phyloP scores from a whole-genome alignment of 2,888 invertebrate species.

The Sminthurides aquaticus region DNA sequence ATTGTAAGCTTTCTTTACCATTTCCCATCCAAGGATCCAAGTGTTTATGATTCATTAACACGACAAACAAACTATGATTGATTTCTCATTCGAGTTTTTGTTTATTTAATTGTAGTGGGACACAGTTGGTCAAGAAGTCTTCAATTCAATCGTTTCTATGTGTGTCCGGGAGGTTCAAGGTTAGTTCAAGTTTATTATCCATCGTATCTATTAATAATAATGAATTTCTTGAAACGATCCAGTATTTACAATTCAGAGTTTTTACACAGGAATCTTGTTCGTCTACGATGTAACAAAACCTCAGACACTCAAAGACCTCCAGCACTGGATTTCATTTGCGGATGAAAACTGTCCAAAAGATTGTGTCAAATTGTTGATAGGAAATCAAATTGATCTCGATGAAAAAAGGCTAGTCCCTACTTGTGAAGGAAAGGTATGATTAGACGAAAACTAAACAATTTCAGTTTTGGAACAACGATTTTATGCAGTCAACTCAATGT shows the following conservation, averaged over 20 bases:
- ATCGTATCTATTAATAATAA: not conserved
- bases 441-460: not conserved
- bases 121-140: conserved; percentile 38
- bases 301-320: conserved; percentile 32
- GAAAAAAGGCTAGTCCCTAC: conserved; percentile 28
- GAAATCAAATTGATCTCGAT: conserved; percentile 38
- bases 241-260: not conserved
- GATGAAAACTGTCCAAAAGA: conserved; percentile 36
- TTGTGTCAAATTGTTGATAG: conserved; percentile 34
- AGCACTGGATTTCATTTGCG: conserved; percentile 40
- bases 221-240: not conserved
- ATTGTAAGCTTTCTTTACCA: conserved; percentile 35
- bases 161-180: conserved; percentile 41
- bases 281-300: conserved; percentile 38
- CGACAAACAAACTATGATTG: not conserved
- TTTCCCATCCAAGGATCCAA: no score
- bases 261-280: conserved; percentile 31
- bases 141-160: conserved; percentile 37
- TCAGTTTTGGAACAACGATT: conserved; percentile 17
- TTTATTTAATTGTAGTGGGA: conserved; percentile 31
- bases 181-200: conserved; percentile 2
- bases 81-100: not conserved
- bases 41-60: no score
- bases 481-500: not conserved
- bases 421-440: conserved; percentile 38